These are phyloP conservation scores for Rhagonycha fulva DNA, from an alignment of 2,888 invertebrate genomes.

Conservation along the genomic window DNA sequence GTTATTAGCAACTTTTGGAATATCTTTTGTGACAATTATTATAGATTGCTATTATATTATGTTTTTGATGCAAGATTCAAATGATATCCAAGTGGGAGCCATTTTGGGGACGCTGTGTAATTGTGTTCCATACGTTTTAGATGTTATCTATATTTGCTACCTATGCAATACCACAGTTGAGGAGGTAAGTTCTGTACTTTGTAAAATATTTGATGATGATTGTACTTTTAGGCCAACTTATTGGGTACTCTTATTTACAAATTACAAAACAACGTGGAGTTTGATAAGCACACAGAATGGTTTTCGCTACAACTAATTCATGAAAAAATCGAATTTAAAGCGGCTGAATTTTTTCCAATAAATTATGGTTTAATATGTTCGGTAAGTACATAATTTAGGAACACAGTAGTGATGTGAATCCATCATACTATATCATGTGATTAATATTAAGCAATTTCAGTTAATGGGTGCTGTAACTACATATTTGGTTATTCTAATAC, in stretches of 20 bases:
- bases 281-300: conserved; percentile 46
- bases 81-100: not conserved
- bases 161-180: conserved; percentile 39
- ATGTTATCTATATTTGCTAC: conserved; percentile 38
- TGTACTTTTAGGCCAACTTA: conserved; percentile 40
- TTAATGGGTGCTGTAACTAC: conserved; percentile 17
- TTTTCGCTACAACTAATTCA: conserved; percentile 49
- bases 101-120: not conserved
- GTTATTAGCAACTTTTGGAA: conserved; percentile 37
- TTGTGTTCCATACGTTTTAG: conserved; percentile 32
- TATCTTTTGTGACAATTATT: conserved; percentile 39
- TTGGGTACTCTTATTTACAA: conserved; percentile 44
- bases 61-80: conserved; percentile 10
- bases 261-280: conserved; percentile 41
- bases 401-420: not conserved
- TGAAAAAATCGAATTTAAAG: conserved; percentile 45
- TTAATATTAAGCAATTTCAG: not conserved
- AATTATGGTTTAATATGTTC: conserved; percentile 45
- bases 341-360: conserved; percentile 46
- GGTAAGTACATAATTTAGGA: conserved; percentile 34
- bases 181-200: conserved; percentile 35
- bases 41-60: conserved; percentile 36
- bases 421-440: too few relatives aligned
- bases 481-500: conserved; percentile 24
- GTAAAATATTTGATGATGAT: not conserved